phyloP scores from a whole-genome alignment of 2,888 invertebrate species.

The Tetramorium bicarinatum region DNA sequence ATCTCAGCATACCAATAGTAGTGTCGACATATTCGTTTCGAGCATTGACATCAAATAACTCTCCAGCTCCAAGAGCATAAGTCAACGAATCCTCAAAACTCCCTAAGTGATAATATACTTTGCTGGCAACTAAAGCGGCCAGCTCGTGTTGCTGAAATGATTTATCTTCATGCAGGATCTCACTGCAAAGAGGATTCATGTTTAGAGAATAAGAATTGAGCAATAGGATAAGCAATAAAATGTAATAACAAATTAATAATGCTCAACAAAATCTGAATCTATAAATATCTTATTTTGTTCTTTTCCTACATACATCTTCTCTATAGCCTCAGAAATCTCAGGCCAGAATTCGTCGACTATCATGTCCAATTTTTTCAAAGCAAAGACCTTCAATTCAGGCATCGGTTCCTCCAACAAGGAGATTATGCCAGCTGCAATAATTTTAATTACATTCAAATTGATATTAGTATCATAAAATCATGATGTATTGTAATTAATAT shows the following conservation, averaged over 20 bases:
- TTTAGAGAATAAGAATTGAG: not conserved
- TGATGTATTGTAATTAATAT: not conserved
- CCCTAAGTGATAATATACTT: slow-evolving; percentile 99
- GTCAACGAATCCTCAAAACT: slow-evolving; percentile 98
- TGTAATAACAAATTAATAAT: not conserved
- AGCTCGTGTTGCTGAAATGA: slow-evolving; percentile 95
- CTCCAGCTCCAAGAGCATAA: slow-evolving; percentile 98
- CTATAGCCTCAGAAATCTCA: slow-evolving; percentile 98
- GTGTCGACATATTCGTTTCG: slow-evolving; percentile 98
- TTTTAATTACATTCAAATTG: slow-evolving; percentile 15
- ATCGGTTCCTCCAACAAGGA: slow-evolving; percentile 98
- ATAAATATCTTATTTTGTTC: not conserved
- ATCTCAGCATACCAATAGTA: slow-evolving; percentile 90
- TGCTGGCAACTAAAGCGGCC: slow-evolving; percentile 98
- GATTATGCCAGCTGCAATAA: slow-evolving; percentile 93
- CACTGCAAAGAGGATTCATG: slow-evolving; percentile 87
- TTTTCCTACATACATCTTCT: slow-evolving; percentile 92
- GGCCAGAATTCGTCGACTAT: slow-evolving; percentile 99
- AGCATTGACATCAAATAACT: slow-evolving; percentile 97
- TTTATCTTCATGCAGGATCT: slow-evolving; percentile 98
- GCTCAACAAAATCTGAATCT: slow-evolving; percentile 10
- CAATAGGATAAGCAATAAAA: not conserved
- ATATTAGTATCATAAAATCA: slow-evolving; percentile 20
- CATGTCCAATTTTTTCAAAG: slow-evolving; percentile 95
- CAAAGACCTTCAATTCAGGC: slow-evolving; percentile 97